Evolutionary conservation across 2,797 vertebrate species (phyloP).

Genomic region (Rhinophrynus dorsalis): DNA sequence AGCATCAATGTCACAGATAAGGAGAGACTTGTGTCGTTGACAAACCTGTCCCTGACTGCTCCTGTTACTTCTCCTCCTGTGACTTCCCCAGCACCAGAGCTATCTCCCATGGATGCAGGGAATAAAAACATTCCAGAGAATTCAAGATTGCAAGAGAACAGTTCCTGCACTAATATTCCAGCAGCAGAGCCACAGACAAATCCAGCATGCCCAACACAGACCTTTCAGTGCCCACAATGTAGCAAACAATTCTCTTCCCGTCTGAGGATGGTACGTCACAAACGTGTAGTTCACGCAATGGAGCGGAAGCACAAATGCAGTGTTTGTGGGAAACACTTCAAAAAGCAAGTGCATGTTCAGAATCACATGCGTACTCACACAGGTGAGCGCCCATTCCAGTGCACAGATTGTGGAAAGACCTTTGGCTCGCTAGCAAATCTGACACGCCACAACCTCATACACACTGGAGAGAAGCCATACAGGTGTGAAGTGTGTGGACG

Average conservation of each 20-base stretch:
- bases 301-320: conserved; percentile 83
- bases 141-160: not conserved
- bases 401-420: conserved; percentile 82
- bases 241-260: conserved; percentile 74
- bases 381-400: conserved; percentile 85
- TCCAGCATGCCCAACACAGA: not conserved
- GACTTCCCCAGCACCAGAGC: not conserved
- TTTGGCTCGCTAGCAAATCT: conserved; percentile 86
- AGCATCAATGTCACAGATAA: not conserved
- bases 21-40: accelerated
- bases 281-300: conserved; percentile 69
- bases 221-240: conserved; percentile 75
- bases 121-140: not conserved
- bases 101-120: not conserved
- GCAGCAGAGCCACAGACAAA: not conserved
- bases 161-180: not conserved
- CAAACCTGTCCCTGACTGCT: accelerated
- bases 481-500: conserved; percentile 83
- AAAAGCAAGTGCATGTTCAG: conserved; percentile 82
- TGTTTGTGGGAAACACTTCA: conserved; percentile 83
- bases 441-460: conserved; percentile 84
- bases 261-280: conserved; percentile 77
- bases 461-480: conserved; percentile 83
- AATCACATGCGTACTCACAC: conserved; percentile 89
- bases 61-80: not conserved